Base-by-base conservation (phyloP, 2,797 vertebrate species). In the Sebastes steindachneri region DNA sequence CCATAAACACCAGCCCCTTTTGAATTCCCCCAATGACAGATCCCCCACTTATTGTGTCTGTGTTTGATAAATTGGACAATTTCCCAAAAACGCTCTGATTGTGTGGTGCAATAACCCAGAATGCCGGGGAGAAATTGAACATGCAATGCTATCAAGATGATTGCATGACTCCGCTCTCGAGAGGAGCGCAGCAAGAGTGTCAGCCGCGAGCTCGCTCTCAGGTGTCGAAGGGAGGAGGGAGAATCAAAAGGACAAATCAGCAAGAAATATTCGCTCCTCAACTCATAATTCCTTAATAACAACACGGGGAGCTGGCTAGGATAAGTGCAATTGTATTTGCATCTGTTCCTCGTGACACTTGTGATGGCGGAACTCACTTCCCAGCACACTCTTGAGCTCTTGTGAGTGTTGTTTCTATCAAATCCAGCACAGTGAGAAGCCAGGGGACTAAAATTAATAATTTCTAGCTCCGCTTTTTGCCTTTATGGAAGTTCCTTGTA, bases 251-350 rank as follows among this genome's bases (percentile, higher is more conserved):
- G 77, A 82, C 68, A 83, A 87, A 91, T 60, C 80, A 77, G 75
- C 77, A 28, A 64, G 75, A 88, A 84, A 88, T 33, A 77, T 73
- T 77, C 48, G 3, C 88, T 83, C 78, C 60, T 87, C 65, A 48
- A 72, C 81, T 72, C 77, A 66, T 92, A 84, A 89, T 91, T 88
- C 78, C 66, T 79, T 87, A 88, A 90, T 86, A 84, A 85, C 86
- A 77, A 66, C 80, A 51, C 4, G 9, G 69, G 68, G 68, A 68
- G 69, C 76, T 65, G 84, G 68, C 33, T 3, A 0, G n/a, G 51
- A 67, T 73, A 53, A 88, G 84, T 73, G 80, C 29, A 55, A 69
- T 73, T 87, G 54, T 48, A 54, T 88, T 82, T 75, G 73, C 85
- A 84, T 87, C 80, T 86, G 82, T 79, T 93, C 60, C 71, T 45